Conservation (phyloP, 2,113 vertebrate genomes). For the Aegithalos caudatus region DNA sequence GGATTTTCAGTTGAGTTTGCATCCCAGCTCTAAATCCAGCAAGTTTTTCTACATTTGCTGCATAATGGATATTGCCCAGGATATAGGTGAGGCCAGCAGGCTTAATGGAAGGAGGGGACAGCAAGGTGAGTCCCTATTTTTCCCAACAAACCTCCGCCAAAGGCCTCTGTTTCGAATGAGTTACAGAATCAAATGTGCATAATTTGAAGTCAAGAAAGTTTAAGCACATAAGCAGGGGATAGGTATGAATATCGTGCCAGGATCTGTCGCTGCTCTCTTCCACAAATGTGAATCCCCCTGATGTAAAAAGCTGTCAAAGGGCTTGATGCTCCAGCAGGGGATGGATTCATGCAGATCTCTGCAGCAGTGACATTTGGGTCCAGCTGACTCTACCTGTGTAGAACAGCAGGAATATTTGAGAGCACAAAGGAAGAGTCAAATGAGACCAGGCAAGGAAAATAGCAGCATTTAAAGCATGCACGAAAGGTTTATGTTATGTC, state of each 20-base stretch:
- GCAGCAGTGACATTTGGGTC: neutral
- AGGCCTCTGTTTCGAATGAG: neutral
- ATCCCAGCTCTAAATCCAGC: neutral
- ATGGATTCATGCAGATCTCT: neutral
- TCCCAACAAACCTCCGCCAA: neutral
- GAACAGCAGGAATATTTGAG: neutral
- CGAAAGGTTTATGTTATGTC: neutral
- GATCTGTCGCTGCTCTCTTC: neutral
- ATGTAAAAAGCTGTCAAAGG: neutral
- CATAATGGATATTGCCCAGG: neutral
- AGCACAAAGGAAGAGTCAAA: neutral
- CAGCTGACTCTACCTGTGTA: neutral
- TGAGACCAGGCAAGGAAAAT: neutral
- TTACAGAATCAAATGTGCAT: neutral
- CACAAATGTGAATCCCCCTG: neutral
- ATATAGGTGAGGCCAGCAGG: neutral
- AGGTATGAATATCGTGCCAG: neutral
- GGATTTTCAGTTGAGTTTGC: neutral
- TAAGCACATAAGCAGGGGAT: neutral
- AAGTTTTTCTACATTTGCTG: neutral
- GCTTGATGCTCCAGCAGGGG: neutral
- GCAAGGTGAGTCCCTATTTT: neutral
- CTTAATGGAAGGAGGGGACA: neutral
- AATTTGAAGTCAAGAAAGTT: neutral
- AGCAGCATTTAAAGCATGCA: neutral